These are phyloP conservation scores for Porphyrio hochstetteri DNA, from an alignment of 2,113 vertebrate genomes.

Conservation along the genomic window DNA sequence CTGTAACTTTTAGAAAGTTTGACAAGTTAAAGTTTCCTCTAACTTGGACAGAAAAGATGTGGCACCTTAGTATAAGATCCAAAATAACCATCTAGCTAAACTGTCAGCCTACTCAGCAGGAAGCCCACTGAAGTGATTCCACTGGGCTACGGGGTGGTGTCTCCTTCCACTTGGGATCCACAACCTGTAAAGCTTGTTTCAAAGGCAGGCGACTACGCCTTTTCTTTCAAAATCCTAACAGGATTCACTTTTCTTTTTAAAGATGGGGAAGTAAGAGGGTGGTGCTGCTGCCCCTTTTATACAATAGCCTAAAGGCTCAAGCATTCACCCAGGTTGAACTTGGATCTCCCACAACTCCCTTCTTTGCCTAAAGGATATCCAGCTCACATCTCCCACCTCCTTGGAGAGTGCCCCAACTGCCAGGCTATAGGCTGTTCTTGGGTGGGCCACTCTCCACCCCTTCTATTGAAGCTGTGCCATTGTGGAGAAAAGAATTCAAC, in stretches of 20 bases:
- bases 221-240: conserved; percentile 68
- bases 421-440: conserved; percentile 63
- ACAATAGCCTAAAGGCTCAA: conserved; percentile 63
- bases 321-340: conserved; percentile 64
- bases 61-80: not conserved
- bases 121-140: conserved; percentile 51
- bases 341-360: conserved; percentile 62
- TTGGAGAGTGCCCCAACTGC: conserved; percentile 45
- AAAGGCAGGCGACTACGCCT: conserved; percentile 63
- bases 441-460: conserved; percentile 70
- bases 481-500: conserved; percentile 50
- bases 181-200: conserved; percentile 66
- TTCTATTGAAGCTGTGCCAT: conserved; percentile 64
- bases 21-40: not conserved
- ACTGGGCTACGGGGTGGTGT: conserved; percentile 19
- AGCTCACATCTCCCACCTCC: conserved; percentile 59
- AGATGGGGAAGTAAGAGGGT: conserved; percentile 68
- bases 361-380: conserved; percentile 68
- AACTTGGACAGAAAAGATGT: not conserved
- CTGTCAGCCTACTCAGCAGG: not conserved
- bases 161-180: conserved; percentile 48
- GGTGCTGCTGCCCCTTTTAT: conserved; percentile 70
- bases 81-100: not conserved
- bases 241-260: conserved; percentile 67
- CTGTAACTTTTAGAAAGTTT: not conserved